Base-by-base conservation (phyloP, 1,140 invertebrate genomes). In the Callitettix versicolor region DNA sequence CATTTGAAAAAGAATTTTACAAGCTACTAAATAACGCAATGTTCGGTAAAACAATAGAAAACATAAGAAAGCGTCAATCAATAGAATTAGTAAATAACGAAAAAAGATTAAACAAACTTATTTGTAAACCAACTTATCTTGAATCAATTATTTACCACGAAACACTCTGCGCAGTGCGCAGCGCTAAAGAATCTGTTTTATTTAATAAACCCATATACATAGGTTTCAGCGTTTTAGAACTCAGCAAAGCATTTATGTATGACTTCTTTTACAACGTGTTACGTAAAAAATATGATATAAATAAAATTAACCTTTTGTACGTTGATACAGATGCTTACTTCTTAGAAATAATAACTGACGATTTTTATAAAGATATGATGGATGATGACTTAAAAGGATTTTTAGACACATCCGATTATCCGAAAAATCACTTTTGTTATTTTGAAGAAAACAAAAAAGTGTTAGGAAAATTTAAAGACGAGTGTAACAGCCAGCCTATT, bases 401-500 rank as follows among this genome's bases (percentile, higher is more conserved):
- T 33, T 57, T 64, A 51, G 63, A 62, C 55, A 57, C 56, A 0
- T 55, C 49, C 15, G 56, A 63, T 44, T 65, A 60, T 43, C n/a
- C 55, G 4, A 36, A 6, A 21, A 46, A 57, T 56, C 57, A 59
- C 55, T 33, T 41, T 26, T 44, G 43, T 17, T 59, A 51, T 36
- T 51, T 38, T n/a, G 17, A 47, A 18, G 22, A 33, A 11, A 60
- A 60, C 46, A 74, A 73, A 61, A 76, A 77, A 58, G 66, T 72
- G 3, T 20, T 72, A 4, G 73, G 73, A 6, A 68, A 72, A 63
- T 69, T 76, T 59, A 77, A 75, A 64, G 72, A 75, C 66, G 74
- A 77, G 63, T 62, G 62, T 21, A 65, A 64, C 57, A 68, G 69
- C 9, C 54, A 53, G 51, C 61, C 67, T 36, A 65, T 75, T 43